Conservation (phyloP, 2,113 vertebrate genomes). For the Petaurus breviceps region DNA sequence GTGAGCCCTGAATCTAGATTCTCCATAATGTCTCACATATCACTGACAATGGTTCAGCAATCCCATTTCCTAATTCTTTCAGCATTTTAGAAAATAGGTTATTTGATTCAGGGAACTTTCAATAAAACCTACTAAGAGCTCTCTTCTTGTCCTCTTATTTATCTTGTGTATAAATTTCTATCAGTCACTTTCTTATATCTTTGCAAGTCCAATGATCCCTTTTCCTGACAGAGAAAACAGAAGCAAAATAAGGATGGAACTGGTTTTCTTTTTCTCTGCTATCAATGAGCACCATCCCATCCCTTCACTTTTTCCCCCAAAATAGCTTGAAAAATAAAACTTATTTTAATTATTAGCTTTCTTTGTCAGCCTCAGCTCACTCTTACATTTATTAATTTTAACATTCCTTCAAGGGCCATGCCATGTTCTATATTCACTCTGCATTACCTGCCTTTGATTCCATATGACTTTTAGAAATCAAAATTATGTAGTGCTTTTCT, state of each 20-base stretch:
- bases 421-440: background rate
- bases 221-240: background rate
- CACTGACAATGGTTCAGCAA: background rate
- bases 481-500: background rate
- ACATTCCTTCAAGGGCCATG: background rate
- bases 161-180: background rate
- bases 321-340: background rate
- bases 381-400: background rate
- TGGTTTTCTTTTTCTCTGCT: background rate
- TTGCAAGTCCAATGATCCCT: background rate
- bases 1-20: background rate
- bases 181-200: background rate
- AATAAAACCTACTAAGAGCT: background rate
- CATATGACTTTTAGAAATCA: background rate
- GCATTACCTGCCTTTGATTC: background rate
- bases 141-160: background rate
- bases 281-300: background rate
- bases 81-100: background rate
- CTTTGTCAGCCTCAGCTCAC: background rate
- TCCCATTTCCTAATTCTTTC: background rate
- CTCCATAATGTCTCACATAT: background rate
- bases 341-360: background rate
- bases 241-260: background rate
- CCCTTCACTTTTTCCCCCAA: background rate
- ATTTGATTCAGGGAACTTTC: background rate